Percentiles rank a stretch among this genome's conserved stretches.
Conservation (phyloP, 2,888 invertebrate species). For the Saturnia japonica region DNA sequence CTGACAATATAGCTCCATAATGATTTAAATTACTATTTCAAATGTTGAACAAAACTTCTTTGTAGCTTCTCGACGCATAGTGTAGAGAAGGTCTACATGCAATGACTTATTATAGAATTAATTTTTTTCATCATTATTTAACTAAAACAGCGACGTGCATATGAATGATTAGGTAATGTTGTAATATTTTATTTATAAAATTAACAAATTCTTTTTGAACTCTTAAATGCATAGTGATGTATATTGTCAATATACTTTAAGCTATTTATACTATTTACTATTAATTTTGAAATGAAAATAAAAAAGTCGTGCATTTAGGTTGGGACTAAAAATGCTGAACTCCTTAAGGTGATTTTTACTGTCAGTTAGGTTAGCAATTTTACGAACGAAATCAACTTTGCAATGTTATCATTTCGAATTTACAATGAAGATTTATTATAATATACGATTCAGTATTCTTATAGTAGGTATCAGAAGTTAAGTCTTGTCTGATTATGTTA, state of each 20-base stretch:
- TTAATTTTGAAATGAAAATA: too few relatives aligned
- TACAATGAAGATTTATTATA: neutral
- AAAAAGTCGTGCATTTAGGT: too few relatives aligned
- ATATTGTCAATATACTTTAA: too few relatives aligned
- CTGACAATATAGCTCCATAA: conserved; percentile 17
- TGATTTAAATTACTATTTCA: conserved; percentile 15
- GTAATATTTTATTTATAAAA: too few relatives aligned
- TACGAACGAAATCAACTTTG: neutral
- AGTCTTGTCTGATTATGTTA: too few relatives aligned
- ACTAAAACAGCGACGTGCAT: too few relatives aligned
- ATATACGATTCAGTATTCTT: neutral
- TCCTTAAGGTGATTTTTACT: too few relatives aligned
- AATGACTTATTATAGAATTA: too few relatives aligned
- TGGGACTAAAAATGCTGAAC: too few relatives aligned
- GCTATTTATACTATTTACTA: too few relatives aligned
- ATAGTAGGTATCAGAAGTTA: neutral
- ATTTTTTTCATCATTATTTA: neutral
- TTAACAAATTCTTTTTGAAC: neutral
- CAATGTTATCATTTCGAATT: neutral
- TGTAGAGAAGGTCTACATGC: neutral
- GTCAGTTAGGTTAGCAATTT: neutral
- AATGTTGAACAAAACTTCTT: neutral
- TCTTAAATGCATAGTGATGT: too few relatives aligned
- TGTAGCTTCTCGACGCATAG: neutral
- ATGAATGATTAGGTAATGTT: too few relatives aligned